Conservation (phyloP, 2,797 vertebrate genomes). For the Lutjanus campechanus region DNA sequence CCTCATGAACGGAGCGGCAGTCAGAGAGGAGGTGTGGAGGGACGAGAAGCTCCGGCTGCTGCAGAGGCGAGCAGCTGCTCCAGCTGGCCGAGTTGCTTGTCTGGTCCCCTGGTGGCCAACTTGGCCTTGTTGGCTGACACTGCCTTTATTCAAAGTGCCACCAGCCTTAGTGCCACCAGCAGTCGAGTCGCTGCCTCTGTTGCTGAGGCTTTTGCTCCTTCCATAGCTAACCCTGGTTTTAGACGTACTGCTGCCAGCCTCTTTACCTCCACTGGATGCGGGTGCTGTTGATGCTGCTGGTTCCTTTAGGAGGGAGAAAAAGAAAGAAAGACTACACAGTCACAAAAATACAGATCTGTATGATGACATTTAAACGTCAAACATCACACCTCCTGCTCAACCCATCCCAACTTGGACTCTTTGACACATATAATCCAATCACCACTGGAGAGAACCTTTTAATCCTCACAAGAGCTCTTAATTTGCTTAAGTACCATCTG, state of each 20-base stretch:
- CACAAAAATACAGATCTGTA: not conserved
- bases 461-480: slow-evolving; percentile 83
- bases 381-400: slow-evolving; percentile 33
- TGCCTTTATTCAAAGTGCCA: slow-evolving; percentile 49
- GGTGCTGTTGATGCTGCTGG: slow-evolving; percentile 29
- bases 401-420: slow-evolving; percentile 37
- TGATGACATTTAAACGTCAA: slow-evolving; percentile 24
- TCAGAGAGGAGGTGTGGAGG: slow-evolving; percentile 66
- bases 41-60: slow-evolving; percentile 75
- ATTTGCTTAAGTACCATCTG: slow-evolving; percentile 85
- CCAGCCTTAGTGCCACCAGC: slow-evolving; percentile 29
- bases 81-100: slow-evolving; percentile 76
- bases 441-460: slow-evolving; percentile 57
- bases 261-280: slow-evolving; percentile 40
- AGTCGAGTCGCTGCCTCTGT: slow-evolving; percentile 31
- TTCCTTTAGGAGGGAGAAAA: slow-evolving; percentile 49
- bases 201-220: slow-evolving; percentile 57
- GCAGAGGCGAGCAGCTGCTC: slow-evolving; percentile 53
- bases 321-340: not conserved
- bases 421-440: slow-evolving; percentile 68
- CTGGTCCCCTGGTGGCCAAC: slow-evolving; percentile 69
- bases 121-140: slow-evolving; percentile 25
- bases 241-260: slow-evolving; percentile 1
- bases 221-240: slow-evolving; percentile 25
- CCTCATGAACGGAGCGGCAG: slow-evolving; percentile 67